phyloP scores from a whole-genome alignment of 2,888 invertebrate genomes.

The Unio delphinus region DNA sequence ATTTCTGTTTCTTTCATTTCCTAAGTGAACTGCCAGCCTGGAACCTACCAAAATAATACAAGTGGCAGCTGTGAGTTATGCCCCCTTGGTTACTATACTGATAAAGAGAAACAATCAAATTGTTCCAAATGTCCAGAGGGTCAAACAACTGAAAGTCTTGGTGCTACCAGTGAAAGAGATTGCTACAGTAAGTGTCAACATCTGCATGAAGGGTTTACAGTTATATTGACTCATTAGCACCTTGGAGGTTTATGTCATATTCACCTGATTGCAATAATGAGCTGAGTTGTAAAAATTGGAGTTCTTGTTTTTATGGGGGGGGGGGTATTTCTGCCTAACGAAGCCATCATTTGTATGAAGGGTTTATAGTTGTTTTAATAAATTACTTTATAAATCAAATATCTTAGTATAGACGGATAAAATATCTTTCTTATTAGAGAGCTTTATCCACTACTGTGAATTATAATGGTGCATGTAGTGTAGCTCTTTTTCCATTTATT shows the following conservation, averaged over 20 bases:
- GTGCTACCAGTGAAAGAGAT: slow-evolving; percentile 26
- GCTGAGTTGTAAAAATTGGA: neutral
- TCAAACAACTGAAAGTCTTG: slow-evolving; percentile 39
- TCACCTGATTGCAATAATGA: neutral
- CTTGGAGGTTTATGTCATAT: neutral
- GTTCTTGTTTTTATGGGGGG: neutral
- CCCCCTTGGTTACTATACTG: slow-evolving; percentile 58
- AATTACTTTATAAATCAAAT: too few relatives aligned
- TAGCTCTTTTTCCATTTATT: too few relatives aligned
- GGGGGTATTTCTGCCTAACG: neutral
- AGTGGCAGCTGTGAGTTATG: slow-evolving; percentile 50
- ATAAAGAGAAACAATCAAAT: slow-evolving; percentile 43
- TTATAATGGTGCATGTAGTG: too few relatives aligned
- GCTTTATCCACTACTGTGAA: too few relatives aligned
- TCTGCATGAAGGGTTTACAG: neutral
- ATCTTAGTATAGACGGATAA: too few relatives aligned
- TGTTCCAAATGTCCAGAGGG: slow-evolving; percentile 59
- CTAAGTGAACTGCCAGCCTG: slow-evolving; percentile 62
- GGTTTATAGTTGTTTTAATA: too few relatives aligned
- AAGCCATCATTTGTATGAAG: too few relatives aligned
- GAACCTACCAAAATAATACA: slow-evolving; percentile 47
- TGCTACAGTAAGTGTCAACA: slow-evolving; percentile 43
- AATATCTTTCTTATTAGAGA: too few relatives aligned
- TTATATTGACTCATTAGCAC: neutral
- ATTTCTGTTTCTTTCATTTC: slow-evolving; percentile 3